Evolutionary conservation across 2,113 vertebrate species (phyloP).

Genomic region (Dinomys branickii): DNA sequence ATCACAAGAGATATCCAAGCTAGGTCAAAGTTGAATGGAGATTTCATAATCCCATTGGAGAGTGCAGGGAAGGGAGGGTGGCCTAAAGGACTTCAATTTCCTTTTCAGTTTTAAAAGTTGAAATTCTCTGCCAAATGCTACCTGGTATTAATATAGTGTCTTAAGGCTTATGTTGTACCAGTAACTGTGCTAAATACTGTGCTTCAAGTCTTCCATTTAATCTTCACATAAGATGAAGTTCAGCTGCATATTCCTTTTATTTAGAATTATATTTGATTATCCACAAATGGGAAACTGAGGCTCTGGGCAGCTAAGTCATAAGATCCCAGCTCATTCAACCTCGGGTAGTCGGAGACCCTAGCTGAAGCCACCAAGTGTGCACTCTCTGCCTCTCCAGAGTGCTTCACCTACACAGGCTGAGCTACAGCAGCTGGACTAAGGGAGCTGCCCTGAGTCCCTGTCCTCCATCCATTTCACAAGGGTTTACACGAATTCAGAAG

Average conservation of each 20-base stretch:
- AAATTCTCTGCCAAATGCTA: background rate
- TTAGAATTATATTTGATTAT: background rate
- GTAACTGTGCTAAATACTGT: background rate
- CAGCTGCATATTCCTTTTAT: background rate
- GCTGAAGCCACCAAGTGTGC: background rate
- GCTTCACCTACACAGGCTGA: too few relatives aligned
- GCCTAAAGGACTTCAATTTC: background rate
- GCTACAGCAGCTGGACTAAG: background rate
- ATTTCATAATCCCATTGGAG: background rate
- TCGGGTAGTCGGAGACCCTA: too few relatives aligned
- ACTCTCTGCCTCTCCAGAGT: background rate
- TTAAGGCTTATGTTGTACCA: background rate
- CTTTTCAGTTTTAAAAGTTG: background rate
- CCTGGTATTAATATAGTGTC: background rate
- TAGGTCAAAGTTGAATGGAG: background rate
- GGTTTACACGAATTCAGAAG: background rate
- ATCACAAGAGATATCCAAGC: background rate
- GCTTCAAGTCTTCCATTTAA: background rate
- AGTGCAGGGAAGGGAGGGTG: background rate
- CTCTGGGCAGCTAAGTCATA: accelerated
- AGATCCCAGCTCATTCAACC: background rate
- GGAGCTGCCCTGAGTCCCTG: background rate
- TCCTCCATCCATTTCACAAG: background rate
- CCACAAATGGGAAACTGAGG: background rate
- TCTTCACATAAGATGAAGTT: background rate